Evolutionary conservation across 2,113 vertebrate species (phyloP), one percentile per base, ranked within the genome.

Genomic region (Chloroceryle aenea): DNA sequence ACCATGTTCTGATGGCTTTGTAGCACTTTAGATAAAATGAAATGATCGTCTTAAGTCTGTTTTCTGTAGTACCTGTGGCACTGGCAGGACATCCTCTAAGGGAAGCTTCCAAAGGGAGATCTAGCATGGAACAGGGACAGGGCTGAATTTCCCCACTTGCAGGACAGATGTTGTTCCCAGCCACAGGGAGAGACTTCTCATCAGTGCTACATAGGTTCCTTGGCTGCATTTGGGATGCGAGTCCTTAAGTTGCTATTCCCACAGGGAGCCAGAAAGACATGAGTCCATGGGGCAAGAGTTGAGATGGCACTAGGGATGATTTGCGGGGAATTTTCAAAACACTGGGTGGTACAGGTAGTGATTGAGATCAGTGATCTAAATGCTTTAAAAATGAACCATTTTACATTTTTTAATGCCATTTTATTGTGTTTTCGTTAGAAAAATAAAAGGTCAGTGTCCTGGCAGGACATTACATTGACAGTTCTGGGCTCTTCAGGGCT

Each of bases 401-500:
- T 90, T 73, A 64, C 83, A 9, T 89, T 76, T 85, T 93, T 72
- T 77, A 79, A 40, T 79, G 80, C 61, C 69, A 68, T 96, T 95
- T 95, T 68, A 85, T 78, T 90, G 52, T 93, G 73, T 89, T 96
- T 92, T 90, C 68, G 62, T 95, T 93, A 89, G 68, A 78, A 95
- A 91, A 97, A 90, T 82, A 90, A 94, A 95, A 97, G 92, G 90
- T 96, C 76, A 92, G 7, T 87, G 58, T 90, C 83, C 76, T 94
- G 76, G 68, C 88, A 93, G 93, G 88, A 93, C 66, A 72, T 56
- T 69, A 34, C 76, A 50, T 90, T 87, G 80, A 36, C 85, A 75
- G 38, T 89, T 66, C 52, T 73, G 63, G 42, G n/a, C 85, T 92
- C 95, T 88, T 96, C 83, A 84, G 85, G 91, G 38, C 85, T 96